Conservation (phyloP, 2,113 vertebrate species). For the Halichoeres trimaculatus region DNA sequence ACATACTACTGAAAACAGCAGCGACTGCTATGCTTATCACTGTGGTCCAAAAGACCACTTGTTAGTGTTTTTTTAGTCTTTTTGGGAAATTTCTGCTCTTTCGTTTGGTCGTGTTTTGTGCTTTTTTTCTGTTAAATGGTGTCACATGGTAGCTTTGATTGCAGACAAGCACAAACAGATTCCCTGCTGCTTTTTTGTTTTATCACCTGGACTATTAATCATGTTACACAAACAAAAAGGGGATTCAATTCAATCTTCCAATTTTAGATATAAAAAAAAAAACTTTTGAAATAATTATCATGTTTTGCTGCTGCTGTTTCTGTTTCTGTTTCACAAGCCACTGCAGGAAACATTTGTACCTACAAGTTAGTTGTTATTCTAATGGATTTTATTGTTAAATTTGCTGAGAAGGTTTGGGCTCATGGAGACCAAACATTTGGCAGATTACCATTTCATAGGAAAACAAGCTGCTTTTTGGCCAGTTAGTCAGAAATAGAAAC, state of each 20-base stretch:
- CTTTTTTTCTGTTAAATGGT: not conserved
- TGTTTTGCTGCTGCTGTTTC: not conserved
- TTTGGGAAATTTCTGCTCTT: not conserved
- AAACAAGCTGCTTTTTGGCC: not conserved
- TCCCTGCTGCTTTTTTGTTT: not conserved
- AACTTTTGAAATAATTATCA: not conserved
- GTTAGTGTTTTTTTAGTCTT: no score
- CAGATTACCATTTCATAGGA: not conserved
- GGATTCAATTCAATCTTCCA: not conserved
- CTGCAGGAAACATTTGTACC: not conserved
- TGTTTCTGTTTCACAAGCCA: not conserved
- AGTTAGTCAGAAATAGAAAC: not conserved
- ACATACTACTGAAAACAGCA: not conserved
- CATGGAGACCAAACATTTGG: not conserved
- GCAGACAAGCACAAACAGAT: not conserved
- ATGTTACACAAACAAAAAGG: no score
- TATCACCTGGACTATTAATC: not conserved
- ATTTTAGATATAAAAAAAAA: not conserved
- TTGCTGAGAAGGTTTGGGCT: not conserved
- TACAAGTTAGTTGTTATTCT: not conserved
- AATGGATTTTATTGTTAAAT: not conserved
- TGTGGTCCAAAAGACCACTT: no score
- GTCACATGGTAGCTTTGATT: not conserved
- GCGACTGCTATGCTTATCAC: not conserved
- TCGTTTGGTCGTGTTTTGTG: not conserved